Evolutionary conservation across 2,113 vertebrate genomes (phyloP).

Genomic region (Eidolon helvum): DNA sequence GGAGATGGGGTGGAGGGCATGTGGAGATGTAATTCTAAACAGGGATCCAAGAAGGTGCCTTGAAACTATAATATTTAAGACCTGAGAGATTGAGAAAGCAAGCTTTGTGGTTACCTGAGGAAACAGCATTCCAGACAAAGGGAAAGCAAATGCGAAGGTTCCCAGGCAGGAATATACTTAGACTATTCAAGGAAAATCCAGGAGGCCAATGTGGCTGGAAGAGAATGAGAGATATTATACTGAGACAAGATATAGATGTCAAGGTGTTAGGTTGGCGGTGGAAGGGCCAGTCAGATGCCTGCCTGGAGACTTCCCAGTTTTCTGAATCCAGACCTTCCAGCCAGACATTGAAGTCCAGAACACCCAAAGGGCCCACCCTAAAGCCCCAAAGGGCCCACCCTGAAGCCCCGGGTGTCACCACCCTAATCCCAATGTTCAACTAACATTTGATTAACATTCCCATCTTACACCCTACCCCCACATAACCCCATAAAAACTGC

Average conservation of each 20-base stretch:
- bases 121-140: not conserved
- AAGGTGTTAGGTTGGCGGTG: too few relatives aligned
- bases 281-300: too few relatives aligned
- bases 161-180: not conserved
- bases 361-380: too few relatives aligned
- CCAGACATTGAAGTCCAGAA: too few relatives aligned
- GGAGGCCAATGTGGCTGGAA: not conserved
- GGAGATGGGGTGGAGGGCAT: not conserved
- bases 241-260: not conserved
- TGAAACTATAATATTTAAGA: not conserved
- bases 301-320: too few relatives aligned
- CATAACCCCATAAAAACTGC: too few relatives aligned
- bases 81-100: not conserved
- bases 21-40: not conserved
- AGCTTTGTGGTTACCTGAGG: not conserved
- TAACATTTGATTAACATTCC: too few relatives aligned
- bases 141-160: fast-evolving
- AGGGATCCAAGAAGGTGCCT: not conserved
- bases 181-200: not conserved
- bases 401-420: too few relatives aligned
- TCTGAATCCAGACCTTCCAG: too few relatives aligned
- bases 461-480: too few relatives aligned
- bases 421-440: too few relatives aligned
- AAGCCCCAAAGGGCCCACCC: too few relatives aligned
- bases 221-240: not conserved